phyloP scores from a whole-genome alignment of 2,113 vertebrate genomes.

The Zosterops borbonicus region DNA sequence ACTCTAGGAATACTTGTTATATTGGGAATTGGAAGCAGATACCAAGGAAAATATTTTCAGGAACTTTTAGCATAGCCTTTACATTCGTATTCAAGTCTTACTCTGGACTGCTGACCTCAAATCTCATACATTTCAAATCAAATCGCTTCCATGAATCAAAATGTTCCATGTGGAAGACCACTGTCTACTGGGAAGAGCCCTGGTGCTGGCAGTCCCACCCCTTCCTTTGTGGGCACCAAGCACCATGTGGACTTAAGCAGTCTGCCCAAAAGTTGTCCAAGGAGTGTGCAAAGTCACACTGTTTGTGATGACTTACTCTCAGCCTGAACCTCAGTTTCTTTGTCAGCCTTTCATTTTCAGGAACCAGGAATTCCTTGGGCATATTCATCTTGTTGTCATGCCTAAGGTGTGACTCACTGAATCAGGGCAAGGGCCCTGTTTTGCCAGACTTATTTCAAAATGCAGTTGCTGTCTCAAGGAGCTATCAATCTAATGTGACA shows the following conservation, averaged over 20 bases:
- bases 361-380: background rate
- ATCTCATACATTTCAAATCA: background rate
- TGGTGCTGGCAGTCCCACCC: background rate
- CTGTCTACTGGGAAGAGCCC: background rate
- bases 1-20: background rate
- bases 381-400: slow-evolving; percentile 41
- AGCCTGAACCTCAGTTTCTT: background rate
- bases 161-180: background rate
- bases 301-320: background rate
- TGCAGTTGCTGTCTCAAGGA: background rate
- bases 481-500: slow-evolving; percentile 47
- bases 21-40: background rate
- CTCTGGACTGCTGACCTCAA: background rate
- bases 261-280: background rate
- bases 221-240: background rate
- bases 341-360: background rate
- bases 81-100: background rate
- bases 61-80: background rate
- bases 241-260: background rate
- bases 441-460: slow-evolving; percentile 34
- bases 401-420: background rate
- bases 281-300: background rate
- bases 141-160: background rate
- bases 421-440: background rate
- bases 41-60: background rate